Conservation (phyloP, 2,113 vertebrate genomes). For the Hippocampus mohnikei region DNA sequence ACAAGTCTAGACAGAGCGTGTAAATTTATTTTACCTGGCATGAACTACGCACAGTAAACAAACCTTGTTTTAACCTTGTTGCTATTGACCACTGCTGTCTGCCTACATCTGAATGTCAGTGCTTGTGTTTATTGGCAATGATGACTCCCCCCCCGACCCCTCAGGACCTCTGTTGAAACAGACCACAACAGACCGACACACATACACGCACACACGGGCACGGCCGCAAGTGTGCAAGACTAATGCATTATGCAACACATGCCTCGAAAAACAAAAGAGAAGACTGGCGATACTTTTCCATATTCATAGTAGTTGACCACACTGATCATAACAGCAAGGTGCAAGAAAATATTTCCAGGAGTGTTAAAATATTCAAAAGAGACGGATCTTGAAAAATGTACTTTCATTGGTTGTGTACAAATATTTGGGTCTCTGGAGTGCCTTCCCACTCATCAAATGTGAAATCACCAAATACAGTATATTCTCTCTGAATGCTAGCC, state of each 20-base stretch:
- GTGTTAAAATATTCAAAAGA: background rate
- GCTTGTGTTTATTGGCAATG: background rate
- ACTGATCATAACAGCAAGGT: background rate
- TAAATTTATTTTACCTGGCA: slow-evolving; percentile 26
- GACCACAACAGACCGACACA: background rate
- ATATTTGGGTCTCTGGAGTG: background rate
- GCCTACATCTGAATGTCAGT: background rate
- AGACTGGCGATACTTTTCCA: background rate
- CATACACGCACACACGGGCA: background rate
- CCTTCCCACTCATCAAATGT: background rate
- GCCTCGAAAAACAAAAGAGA: background rate
- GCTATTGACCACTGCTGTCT: slow-evolving; percentile 1
- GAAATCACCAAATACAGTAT: background rate
- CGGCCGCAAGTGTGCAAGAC: background rate
- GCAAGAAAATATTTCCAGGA: background rate
- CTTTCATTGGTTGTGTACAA: background rate
- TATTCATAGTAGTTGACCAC: background rate
- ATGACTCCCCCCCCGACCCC: background rate
- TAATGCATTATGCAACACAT: background rate
- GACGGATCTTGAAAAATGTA: background rate
- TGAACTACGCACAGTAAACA: slow-evolving; percentile 44
- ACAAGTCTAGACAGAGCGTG: background rate
- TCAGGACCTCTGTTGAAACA: background rate
- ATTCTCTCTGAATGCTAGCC: too few species aligned
- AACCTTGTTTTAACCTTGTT: slow-evolving; percentile 37